Percentiles rank a stretch among this genome's conserved stretches.
Conservation (phyloP, 2,888 invertebrate genomes). For the Rhorus exstirpatorius region DNA sequence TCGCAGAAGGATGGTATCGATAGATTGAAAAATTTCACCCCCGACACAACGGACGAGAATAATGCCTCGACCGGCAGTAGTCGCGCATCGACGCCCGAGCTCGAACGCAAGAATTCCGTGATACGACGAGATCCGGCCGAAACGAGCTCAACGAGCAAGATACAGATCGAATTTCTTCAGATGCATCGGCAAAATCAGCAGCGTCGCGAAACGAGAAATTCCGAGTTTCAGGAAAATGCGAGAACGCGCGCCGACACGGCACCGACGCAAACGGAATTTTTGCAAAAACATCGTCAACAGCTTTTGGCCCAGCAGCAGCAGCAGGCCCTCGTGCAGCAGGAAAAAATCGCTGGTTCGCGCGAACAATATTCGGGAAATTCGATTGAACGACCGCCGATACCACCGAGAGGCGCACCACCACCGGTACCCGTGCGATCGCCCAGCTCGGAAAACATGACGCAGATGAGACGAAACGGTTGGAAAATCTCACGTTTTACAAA, state of each 20-base stretch:
- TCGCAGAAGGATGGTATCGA: slow-evolving; percentile 85
- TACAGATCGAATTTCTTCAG: slow-evolving; percentile 83
- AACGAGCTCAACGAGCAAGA: slow-evolving; percentile 79
- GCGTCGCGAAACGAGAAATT: slow-evolving; percentile 82
- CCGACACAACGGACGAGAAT: slow-evolving; percentile 82
- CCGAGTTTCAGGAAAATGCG: slow-evolving; percentile 73
- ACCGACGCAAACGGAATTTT: slow-evolving; percentile 87
- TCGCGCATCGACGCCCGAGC: slow-evolving; percentile 86
- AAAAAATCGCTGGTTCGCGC: slow-evolving; percentile 75
- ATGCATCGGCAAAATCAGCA: slow-evolving; percentile 83
- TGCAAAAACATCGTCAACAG: slow-evolving; percentile 86
- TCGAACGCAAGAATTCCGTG: slow-evolving; percentile 85
- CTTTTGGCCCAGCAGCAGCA: slow-evolving; percentile 85
- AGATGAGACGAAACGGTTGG: slow-evolving; percentile 82
- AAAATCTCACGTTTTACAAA: not conserved
- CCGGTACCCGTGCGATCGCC: slow-evolving; percentile 87
- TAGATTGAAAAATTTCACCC: slow-evolving; percentile 76
- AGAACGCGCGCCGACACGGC: slow-evolving; percentile 64
- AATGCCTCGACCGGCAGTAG: slow-evolving; percentile 85
- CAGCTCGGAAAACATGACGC: slow-evolving; percentile 83
- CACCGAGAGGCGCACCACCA: slow-evolving; percentile 88
- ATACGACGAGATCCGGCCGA: slow-evolving; percentile 82
- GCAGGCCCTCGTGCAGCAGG: slow-evolving; percentile 81
- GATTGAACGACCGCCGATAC: slow-evolving; percentile 88
- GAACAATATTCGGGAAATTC: slow-evolving; percentile 77